Percentiles rank a stretch among this genome's conserved stretches.
Conservation (phyloP, 2,113 vertebrate genomes). For the Numida meleagris region DNA sequence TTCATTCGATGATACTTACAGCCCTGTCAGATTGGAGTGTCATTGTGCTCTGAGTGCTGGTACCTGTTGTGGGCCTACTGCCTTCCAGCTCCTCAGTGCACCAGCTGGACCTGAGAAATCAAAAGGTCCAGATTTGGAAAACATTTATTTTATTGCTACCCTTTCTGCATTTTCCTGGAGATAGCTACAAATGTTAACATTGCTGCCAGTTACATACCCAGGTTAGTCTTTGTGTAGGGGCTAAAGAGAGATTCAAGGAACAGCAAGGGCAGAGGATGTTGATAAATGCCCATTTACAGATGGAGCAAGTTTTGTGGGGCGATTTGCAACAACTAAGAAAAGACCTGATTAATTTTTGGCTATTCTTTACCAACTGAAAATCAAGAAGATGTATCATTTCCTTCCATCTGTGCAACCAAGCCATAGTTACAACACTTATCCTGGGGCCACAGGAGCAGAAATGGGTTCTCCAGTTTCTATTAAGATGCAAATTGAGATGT, state of each 20-base stretch:
- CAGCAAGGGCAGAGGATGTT: not conserved
- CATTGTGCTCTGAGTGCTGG: not conserved
- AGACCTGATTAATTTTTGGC: not conserved
- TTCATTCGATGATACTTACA: not conserved
- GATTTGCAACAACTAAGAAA: not conserved
- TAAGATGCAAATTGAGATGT: slow-evolving; percentile 66
- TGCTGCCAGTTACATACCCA: not conserved
- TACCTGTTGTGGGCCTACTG: not conserved
- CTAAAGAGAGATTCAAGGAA: not conserved
- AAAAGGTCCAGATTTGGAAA: not conserved
- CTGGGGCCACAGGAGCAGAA: slow-evolving; percentile 23
- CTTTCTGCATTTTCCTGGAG: not conserved
- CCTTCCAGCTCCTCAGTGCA: not conserved
- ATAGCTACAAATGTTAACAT: not conserved
- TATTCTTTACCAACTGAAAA: not conserved
- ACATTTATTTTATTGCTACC: not conserved
- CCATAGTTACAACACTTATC: slow-evolving; percentile 4
- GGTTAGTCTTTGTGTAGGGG: not conserved
- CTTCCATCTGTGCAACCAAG: slow-evolving; percentile 17
- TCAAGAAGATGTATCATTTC: not conserved
- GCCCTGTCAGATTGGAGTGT: not conserved
- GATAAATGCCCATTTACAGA: not conserved
- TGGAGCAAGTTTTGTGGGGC: not conserved
- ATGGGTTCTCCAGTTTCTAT: slow-evolving; percentile 59
- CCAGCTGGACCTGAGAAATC: not conserved